Evolutionary conservation across 2,797 vertebrate species (phyloP), one percentile per base, ranked within the genome.

Genomic region (Schizopygopsis malacanthus): DNA sequence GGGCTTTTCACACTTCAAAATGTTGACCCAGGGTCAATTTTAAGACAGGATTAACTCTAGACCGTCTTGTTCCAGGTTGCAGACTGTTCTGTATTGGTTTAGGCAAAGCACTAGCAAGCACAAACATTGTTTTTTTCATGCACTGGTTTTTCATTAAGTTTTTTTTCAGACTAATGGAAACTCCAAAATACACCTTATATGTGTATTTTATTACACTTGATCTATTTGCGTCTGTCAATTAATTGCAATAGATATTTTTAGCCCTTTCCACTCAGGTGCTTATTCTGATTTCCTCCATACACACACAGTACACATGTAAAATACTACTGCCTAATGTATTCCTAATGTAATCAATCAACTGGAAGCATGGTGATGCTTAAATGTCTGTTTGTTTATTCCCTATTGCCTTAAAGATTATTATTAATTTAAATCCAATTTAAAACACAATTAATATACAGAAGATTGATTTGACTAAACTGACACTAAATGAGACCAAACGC

Each of bases 1-100:
- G 69, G 80, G 77, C 69, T 45, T 82, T 77, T 47, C 52, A 77
- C 79, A 72, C 65, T 71, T 85, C 7, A 37, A 25, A 2, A 73
- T n/a, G 20, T 63, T 65, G 61, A 82, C 70, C 67, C 65, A 12
- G 76, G 63, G 76, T 71, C 16, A 79, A 11, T 41, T 84, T 69
- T 56, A 70, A 84, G 2, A n/a, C 61, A 13, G 9, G 47, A 50
- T 41, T 54, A 54, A 84, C 1, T 6, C 37, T 9, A 22, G 16
- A 13, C 20, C 5, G 20, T 52, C 59, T 39, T 25, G 61, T 65
- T 33, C 16, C 61, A 37, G 7, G 39, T 79, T 61, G 37, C 28
- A 37, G 20, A 37, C 33, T 39, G 15, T 33, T 65, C 15, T 78
- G 61, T 11, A 78, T 13, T 20, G 45, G 7, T 45, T 72, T 20